phyloP scores from a whole-genome alignment of 1,140 invertebrate species.

The Sarcophaga peregrina region DNA sequence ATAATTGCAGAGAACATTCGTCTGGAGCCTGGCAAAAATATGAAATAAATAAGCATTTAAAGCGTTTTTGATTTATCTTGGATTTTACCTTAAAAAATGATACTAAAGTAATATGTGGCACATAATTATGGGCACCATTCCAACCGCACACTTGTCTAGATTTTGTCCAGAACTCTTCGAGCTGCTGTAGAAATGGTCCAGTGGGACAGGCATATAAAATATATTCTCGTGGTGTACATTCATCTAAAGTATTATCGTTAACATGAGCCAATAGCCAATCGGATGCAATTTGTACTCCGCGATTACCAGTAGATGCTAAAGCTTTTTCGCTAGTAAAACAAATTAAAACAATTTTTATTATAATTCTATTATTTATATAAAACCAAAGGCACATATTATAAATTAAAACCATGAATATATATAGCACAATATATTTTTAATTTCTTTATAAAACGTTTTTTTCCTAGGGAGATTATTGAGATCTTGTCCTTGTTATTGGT shows the following conservation, averaged over 20 bases:
- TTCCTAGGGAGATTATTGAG: too few species aligned
- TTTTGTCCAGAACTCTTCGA: slow-evolving; percentile 83
- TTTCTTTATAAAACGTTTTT: too few species aligned
- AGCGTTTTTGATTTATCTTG: too few species aligned
- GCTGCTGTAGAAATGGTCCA: slow-evolving; percentile 75
- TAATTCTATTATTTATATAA: not conserved
- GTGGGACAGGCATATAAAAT: slow-evolving; percentile 87
- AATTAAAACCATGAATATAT: too few species aligned
- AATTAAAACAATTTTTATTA: slow-evolving; percentile 9
- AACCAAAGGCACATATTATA: too few species aligned
- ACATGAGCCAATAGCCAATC: slow-evolving; percentile 92
- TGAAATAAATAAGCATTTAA: not conserved
- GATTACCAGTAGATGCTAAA: slow-evolving; percentile 87
- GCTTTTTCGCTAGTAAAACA: slow-evolving; percentile 79
- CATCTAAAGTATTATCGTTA: slow-evolving; percentile 82
- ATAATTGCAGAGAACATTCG: slow-evolving; percentile 75
- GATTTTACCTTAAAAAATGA: slow-evolving; percentile 84
- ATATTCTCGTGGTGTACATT: slow-evolving; percentile 81
- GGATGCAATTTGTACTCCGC: slow-evolving; percentile 85
- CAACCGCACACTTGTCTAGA: slow-evolving; percentile 80
- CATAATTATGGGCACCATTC: slow-evolving; percentile 90
- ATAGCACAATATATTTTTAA: too few species aligned
- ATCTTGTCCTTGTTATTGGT: too few species aligned
- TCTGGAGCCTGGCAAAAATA: slow-evolving; percentile 74
- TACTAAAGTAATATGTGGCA: slow-evolving; percentile 89